Conservation (phyloP, 1,140 invertebrate species). For the Lamellibrachia luymesi region DNA sequence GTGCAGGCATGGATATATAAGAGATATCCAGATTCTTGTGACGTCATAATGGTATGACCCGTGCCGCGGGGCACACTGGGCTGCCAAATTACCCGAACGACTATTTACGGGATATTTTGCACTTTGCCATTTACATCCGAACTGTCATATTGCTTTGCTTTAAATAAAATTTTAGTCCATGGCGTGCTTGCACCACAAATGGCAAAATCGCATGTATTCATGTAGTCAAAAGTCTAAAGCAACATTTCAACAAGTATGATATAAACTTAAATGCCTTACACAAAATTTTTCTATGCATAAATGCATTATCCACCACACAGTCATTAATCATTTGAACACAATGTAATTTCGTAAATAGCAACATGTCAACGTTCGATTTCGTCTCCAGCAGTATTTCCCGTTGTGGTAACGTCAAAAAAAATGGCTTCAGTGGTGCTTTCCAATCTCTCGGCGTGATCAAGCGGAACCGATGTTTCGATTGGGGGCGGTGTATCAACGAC, state of each 20-base stretch:
- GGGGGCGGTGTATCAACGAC: neutral
- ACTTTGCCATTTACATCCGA: no score
- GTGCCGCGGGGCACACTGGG: no score
- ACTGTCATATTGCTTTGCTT: no score
- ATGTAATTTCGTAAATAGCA: no score
- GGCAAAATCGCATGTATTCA: neutral
- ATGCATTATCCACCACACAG: neutral
- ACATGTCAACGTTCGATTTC: neutral
- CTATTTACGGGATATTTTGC: no score
- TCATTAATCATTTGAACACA: neutral
- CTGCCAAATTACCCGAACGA: no score
- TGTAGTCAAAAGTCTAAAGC: neutral
- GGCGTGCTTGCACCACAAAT: neutral
- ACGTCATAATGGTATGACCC: no score
- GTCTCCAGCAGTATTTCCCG: neutral
- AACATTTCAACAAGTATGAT: neutral
- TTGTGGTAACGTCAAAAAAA: neutral
- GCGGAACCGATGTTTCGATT: neutral
- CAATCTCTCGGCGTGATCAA: neutral
- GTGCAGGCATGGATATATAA: no score
- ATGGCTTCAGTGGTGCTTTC: neutral
- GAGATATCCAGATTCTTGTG: no score
- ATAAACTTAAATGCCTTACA: neutral
- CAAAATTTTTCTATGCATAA: no score
- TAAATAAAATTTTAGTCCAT: no score